These are phyloP conservation scores for Drosophila rufa DNA, from an alignment of 1,140 invertebrate species.

Conservation along the genomic window DNA sequence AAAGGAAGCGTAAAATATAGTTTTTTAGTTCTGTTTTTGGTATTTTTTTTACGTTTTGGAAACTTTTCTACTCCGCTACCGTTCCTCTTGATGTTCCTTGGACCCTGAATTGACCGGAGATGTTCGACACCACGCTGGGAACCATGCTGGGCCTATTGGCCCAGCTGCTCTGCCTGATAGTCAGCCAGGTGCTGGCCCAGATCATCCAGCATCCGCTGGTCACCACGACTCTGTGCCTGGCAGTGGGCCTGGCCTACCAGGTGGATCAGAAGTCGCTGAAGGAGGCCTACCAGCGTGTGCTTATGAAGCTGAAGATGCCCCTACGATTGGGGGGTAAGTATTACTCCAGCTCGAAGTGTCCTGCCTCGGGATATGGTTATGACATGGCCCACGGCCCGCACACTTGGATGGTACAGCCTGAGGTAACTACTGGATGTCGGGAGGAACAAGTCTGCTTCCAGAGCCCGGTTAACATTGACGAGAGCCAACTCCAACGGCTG, in stretches of 20 bases:
- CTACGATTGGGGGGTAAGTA: neutral
- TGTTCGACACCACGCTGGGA: constrained; percentile 67
- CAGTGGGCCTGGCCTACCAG: constrained; percentile 29
- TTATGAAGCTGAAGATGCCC: neutral
- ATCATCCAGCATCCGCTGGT: constrained; percentile 59
- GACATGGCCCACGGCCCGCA: constrained; percentile 74
- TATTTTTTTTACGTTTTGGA: constrained; percentile 20
- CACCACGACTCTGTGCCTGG: constrained; percentile 39
- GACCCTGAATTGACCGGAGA: constrained; percentile 9
- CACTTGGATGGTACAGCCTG: constrained; percentile 69
- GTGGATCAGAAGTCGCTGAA: constrained; percentile 38
- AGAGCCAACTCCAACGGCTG: constrained; percentile 55
- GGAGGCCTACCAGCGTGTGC: constrained; percentile 14
- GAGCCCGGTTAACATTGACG: constrained; percentile 85
- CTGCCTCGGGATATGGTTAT: constrained; percentile 22
- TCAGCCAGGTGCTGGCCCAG: constrained; percentile 37
- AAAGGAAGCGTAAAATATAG: constrained; percentile 8
- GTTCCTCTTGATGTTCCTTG: neutral
- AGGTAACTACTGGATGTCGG: constrained; percentile 11
- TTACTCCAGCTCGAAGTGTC: neutral
- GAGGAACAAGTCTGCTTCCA: constrained; percentile 57
- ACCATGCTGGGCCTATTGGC: constrained; percentile 35
- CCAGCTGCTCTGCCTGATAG: constrained; percentile 36
- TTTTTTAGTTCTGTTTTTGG: constrained; percentile 29
- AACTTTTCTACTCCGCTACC: constrained; percentile 3